Conservation (phyloP, 2,888 invertebrate species). For the Nomada goodeniana region DNA sequence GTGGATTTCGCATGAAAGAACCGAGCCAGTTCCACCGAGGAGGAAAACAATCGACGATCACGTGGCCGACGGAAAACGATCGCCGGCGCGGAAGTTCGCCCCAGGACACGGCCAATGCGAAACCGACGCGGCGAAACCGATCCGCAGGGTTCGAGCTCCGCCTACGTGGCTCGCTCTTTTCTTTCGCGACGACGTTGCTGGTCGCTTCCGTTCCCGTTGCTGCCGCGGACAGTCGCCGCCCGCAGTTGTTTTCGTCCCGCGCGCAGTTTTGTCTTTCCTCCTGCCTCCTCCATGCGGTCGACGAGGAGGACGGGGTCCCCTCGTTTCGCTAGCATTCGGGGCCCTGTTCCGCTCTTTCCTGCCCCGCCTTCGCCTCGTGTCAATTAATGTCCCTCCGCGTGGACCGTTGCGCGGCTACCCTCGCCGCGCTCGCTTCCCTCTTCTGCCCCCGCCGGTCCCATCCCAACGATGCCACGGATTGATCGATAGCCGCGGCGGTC, state of each 20-base stretch:
- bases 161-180: constrained; percentile 74
- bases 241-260: constrained; percentile 60
- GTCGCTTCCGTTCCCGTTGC: constrained; percentile 47
- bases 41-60: constrained; percentile 80
- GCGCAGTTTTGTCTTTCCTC: constrained; percentile 2
- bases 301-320: constrained; percentile 11
- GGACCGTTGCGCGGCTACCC: constrained; percentile 69
- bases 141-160: constrained; percentile 80
- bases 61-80: constrained; percentile 79
- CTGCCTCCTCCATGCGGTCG: constrained; percentile 6
- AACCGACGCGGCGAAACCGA: constrained; percentile 76
- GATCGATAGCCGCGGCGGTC: constrained; percentile 79
- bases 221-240: constrained; percentile 61
- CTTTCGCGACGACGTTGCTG: constrained; percentile 40
- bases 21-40: constrained; percentile 68
- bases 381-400: constrained; percentile 83
- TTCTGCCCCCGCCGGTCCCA: constrained; percentile 38
- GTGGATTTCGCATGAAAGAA: constrained; percentile 49
- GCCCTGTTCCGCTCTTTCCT: constrained; percentile 29
- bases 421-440: constrained; percentile 58
- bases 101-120: constrained; percentile 75
- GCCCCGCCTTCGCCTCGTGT: constrained; percentile 73
- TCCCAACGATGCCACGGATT: constrained; percentile 73
- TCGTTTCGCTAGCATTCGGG: constrained; percentile 44
- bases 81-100: constrained; percentile 56